Percentiles rank a stretch among this genome's conserved stretches.
phyloP scores from a whole-genome alignment of 2,888 invertebrate species.

The Tethea ocularis region DNA sequence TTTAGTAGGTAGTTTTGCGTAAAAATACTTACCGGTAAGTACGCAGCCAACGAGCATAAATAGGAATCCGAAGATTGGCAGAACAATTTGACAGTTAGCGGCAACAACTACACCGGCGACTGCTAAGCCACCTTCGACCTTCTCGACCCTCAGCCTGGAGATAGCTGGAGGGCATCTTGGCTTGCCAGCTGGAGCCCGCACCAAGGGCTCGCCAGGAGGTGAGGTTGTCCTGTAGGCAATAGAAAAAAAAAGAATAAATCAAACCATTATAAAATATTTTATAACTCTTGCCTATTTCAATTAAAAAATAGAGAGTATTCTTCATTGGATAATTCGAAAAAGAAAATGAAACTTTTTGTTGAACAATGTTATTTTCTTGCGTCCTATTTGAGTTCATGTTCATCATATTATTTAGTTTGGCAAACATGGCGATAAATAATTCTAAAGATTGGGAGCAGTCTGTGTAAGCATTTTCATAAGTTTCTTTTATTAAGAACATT shows the following conservation, averaged over 20 bases:
- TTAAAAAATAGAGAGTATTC: too few species aligned
- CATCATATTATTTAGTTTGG: neutral
- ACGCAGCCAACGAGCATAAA: constrained; percentile 90
- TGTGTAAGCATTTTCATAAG: neutral
- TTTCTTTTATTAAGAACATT: neutral
- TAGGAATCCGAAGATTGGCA: constrained; percentile 90
- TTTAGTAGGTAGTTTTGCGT: too few species aligned
- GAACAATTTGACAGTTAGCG: constrained; percentile 90
- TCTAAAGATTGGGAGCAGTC: neutral
- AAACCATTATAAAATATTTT: too few species aligned
- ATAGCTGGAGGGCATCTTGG: constrained; percentile 87
- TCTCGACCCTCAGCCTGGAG: constrained; percentile 88
- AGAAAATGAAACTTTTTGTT: too few species aligned
- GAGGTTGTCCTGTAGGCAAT: constrained; percentile 70
- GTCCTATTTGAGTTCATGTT: neutral
- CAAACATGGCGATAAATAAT: neutral
- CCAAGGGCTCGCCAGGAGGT: constrained; percentile 84
- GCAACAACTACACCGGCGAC: constrained; percentile 90
- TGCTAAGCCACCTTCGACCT: constrained; percentile 90
- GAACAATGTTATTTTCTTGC: neutral
- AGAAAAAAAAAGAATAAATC: constrained; percentile 5
- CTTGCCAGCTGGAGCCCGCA: constrained; percentile 80
- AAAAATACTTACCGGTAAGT: constrained; percentile 84
- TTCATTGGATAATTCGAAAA: too few species aligned
- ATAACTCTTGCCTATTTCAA: too few species aligned